Percentiles rank a stretch among this genome's conserved stretches.
These are phyloP conservation scores for Battus philenor DNA, from an alignment of 1,140 invertebrate genomes.

Conservation along the genomic window DNA sequence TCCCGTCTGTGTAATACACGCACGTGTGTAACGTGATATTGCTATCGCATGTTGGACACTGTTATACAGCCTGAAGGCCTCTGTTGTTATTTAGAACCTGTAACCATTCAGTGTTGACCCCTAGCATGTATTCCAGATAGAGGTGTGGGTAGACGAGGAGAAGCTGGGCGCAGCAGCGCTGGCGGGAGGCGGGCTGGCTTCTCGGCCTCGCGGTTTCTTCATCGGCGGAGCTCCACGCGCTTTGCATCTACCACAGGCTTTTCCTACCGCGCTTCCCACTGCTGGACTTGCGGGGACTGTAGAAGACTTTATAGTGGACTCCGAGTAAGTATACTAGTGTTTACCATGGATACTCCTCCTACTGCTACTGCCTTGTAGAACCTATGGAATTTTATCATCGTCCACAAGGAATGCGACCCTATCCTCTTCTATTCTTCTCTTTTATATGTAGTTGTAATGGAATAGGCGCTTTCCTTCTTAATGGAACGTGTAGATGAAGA, in stretches of 20 bases:
- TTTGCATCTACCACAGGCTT: slow-evolving; percentile 64
- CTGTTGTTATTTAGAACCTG: too few species aligned
- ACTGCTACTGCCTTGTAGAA: too few species aligned
- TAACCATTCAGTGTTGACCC: background rate
- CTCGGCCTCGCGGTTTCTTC: slow-evolving; percentile 74
- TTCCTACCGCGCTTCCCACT: slow-evolving; percentile 12
- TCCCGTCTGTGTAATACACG: too few species aligned
- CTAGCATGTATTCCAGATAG: slow-evolving; percentile 57
- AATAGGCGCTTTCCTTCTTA: too few species aligned
- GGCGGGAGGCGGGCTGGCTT: slow-evolving; percentile 68
- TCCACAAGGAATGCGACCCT: too few species aligned
- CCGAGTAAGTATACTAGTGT: slow-evolving; percentile 35
- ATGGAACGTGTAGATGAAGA: too few species aligned
- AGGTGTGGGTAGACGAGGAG: slow-evolving; percentile 83
- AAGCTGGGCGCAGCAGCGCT: slow-evolving; percentile 74
- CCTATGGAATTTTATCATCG: too few species aligned
- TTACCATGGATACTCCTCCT: slow-evolving; percentile 7
- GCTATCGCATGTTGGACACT: too few species aligned
- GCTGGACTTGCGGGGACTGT: slow-evolving; percentile 47
- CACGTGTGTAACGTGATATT: too few species aligned
- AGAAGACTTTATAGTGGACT: slow-evolving; percentile 52
- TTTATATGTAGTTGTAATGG: too few species aligned
- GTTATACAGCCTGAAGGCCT: too few species aligned
- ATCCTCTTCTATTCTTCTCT: too few species aligned
- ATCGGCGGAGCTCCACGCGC: slow-evolving; percentile 80